Base-by-base conservation (phyloP, 2,888 invertebrate species). In the Euzetes globulus region DNA sequence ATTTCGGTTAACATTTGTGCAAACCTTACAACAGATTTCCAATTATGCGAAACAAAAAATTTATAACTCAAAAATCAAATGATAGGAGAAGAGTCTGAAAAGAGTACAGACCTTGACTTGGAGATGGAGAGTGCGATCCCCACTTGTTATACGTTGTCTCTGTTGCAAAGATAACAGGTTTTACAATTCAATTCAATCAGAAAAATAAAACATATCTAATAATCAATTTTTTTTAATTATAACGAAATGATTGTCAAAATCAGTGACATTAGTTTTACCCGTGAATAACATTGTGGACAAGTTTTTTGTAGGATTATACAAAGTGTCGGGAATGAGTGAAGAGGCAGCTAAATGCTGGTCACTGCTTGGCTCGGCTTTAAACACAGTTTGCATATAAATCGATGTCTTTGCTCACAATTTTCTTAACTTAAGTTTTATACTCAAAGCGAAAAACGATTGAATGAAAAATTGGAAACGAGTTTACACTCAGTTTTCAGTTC, bases 121-220 rank as follows among this genome's bases (percentile, higher is more conserved):
- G 78, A n/a, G 77, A 77, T 0, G 78, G 76, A 33, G 78, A 77
- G 52, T 77, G 77, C 9, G 78, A 78, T 22, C 77, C 76, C 91
- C 91, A 91, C 84, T 91, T 88, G 82, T 91, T 91, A 85, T 91
- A 91, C 77, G 91, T 90, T 77, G 91, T 90, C 87, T 91, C 91
- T 91, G 88, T 58, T 22, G 1, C 1, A 15, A 55, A 33, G 33
- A 33, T 33, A 33, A 33, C 33, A 33, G 33, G 33, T 33, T 33
- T 33, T 33, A 33, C 5, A 33, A 33, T 33, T 33, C 4, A 33
- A 33, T 33, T 9, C 5, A 33, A 6, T 33, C 9, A n/a, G n/a
- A n/a, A n/a, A n/a, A n/a, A n/a, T 50, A 50, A 13, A 50, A 50
- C 13, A 50, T 50, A 50, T 3, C 13, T 50, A 7, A 7, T 13